These are phyloP conservation scores for Drosophila borealis DNA, from an alignment of 2,888 invertebrate species.

Conservation along the genomic window DNA sequence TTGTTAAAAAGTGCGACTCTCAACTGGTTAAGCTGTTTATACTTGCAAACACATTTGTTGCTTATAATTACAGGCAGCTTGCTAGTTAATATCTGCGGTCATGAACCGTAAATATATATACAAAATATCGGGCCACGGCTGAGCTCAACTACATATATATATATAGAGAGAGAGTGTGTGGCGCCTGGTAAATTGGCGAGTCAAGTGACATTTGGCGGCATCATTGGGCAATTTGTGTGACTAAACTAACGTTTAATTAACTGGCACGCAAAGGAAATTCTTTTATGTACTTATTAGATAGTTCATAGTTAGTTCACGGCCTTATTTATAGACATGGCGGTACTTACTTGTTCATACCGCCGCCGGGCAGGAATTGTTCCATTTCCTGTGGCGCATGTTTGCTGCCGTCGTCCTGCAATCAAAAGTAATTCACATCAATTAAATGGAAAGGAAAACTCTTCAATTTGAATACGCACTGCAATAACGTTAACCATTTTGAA, in stretches of 20 bases:
- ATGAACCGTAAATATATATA: slow-evolving; percentile 9
- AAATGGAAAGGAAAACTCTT: not conserved
- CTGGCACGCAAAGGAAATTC: slow-evolving; percentile 35
- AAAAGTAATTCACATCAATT: slow-evolving; percentile 19
- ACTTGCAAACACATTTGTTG: slow-evolving; percentile 9
- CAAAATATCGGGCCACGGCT: slow-evolving; percentile 10
- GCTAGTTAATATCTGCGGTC: slow-evolving; percentile 24
- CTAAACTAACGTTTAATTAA: slow-evolving; percentile 60
- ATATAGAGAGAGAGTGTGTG: not conserved
- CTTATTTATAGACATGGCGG: not conserved
- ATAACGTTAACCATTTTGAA: slow-evolving; percentile 82
- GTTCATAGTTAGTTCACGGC: slow-evolving; percentile 4
- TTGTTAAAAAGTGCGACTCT: not conserved
- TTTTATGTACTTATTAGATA: slow-evolving; percentile 35
- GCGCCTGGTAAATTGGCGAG: slow-evolving; percentile 23
- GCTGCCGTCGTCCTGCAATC: slow-evolving; percentile 78
- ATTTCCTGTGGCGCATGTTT: slow-evolving; percentile 88
- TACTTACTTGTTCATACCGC: slow-evolving; percentile 86
- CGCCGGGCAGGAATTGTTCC: slow-evolving; percentile 91
- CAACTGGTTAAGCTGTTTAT: not conserved
- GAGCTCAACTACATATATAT: not conserved
- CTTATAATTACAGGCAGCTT: slow-evolving; percentile 22
- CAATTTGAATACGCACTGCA: slow-evolving; percentile 63
- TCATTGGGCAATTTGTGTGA: slow-evolving; percentile 31
- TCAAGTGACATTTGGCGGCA: slow-evolving; percentile 36